Base-by-base conservation (phyloP, 2,797 vertebrate genomes). In the Oceanodroma leucorhoa region DNA sequence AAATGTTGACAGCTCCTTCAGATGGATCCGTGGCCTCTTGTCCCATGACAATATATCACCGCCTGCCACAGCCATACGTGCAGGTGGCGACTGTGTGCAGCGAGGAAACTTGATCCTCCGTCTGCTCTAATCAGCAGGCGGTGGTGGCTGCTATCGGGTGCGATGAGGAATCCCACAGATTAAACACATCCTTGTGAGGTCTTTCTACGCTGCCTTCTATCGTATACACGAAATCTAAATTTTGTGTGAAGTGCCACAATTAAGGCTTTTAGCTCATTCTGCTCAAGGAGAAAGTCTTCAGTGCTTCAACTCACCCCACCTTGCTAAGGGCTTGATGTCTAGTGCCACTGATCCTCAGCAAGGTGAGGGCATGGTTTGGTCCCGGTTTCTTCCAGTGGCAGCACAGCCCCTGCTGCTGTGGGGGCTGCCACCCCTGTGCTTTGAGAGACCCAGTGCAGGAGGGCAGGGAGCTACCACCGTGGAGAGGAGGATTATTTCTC, bases 81-180 rank as follows among this genome's bases (percentile, higher is more conserved):
- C 90, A 91, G 73, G 50, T 69, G 81, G 20, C 2, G 23, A 86
- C 19, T 43, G 4, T 40, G 71, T 66, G 58, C 75, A 70, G 83
- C 46, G 38, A 66, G 76, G 87, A 78, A 92, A 85, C 38, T 46
- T 57, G 57, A 58, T 60, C 65, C 64, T 22, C 65, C 3, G 4
- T 14, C 57, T 32, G 53, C 34, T 71, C 53, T 67, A 36, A 76
- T 18, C 24, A 17, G 73, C 0, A 0, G 43, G 69, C 0, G 0
- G 13, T 24, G 14, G 45, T 80, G 83, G 72, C 77, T 65, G 41
- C 54, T 51, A 6, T 18, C 69, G 71, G 61, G 30, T 76, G 85
- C 2, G 7, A 54, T 13, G 53, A 78, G 72, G 90, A 81, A 78
- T 67, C 61, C 85, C 65, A 38, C 0, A 3, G 61, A 60, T 77